A percentile compares a stretch with the other conserved stretches of the same genome.
These are phyloP conservation scores for Steinernema scapterisci DNA, from an alignment of 2,888 invertebrate genomes.

Conservation along the genomic window DNA sequence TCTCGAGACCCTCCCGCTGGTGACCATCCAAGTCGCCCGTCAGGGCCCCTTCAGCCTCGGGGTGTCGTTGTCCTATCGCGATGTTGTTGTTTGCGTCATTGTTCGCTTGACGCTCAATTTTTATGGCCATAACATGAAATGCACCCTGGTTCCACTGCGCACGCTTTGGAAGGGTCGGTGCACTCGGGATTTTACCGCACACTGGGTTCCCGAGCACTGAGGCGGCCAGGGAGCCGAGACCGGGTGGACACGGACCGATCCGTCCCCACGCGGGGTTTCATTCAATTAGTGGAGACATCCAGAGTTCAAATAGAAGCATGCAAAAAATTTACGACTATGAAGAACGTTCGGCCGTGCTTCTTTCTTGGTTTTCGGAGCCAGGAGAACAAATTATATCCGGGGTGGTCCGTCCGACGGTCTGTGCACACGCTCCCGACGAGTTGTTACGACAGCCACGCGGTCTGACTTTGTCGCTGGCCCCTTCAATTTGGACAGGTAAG, in stretches of 20 bases:
- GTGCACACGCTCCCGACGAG: neutral
- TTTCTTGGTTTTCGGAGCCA: neutral
- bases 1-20: too few relatives aligned
- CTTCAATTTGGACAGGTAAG: neutral
- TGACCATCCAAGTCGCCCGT: too few relatives aligned
- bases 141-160: neutral
- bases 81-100: neutral
- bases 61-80: neutral
- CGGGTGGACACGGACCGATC: too few relatives aligned
- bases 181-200: too few relatives aligned
- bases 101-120: neutral
- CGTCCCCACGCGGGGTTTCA: neutral
- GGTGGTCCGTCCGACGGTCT: conserved; percentile 17
- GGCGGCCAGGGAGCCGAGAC: too few relatives aligned
- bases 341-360: conserved; percentile 9
- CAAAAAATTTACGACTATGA: conserved; percentile 25
- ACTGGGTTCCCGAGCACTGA: too few relatives aligned
- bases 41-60: too few relatives aligned
- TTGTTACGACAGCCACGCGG: neutral
- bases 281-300: conserved; percentile 18
- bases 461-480: conserved; percentile 8
- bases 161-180: too few relatives aligned
- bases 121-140: neutral
- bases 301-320: conserved; percentile 9
- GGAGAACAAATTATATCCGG: conserved; percentile 25